Base-by-base conservation (phyloP, 2,113 vertebrate species). In the Rhynchopsitta pachyrhyncha region DNA sequence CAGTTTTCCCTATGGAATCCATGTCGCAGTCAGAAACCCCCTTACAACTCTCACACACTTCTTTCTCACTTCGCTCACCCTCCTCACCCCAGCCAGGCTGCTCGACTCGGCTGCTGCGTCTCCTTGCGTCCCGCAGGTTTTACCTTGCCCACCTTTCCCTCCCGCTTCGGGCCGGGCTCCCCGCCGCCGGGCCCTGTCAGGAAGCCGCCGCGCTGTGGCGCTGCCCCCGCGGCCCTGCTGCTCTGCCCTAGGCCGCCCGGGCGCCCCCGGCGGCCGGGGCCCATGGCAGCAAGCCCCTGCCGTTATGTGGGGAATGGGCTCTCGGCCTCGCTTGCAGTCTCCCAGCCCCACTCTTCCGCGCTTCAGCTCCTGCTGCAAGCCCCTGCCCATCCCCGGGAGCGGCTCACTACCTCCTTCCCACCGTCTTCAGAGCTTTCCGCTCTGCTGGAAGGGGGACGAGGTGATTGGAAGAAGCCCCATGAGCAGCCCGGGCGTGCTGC, bases 291-390 rank as follows among this genome's bases (percentile, higher is more conserved):
- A 6, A 11, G 55, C 33, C 23, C 6, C 19, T 11, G 59, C 12
- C 1, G 3, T 4, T 8, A 1, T 7, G 13, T 19, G 2, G 15
- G 11, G 9, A 7, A 20, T 0, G 16, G 0, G 3, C 7, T 37
- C 10, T n/a, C 20, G 29, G 4, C 41, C 24, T 42, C 39, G 7
- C 28, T 11, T 4, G 29, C 33, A 4, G 29, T 7, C 6, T 27
- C 8, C 28, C 20, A 17, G 7, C 7, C 2, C 2, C 19, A 0
- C 17, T 18, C 49, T n/a, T 25, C 11, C 5, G 23, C 23, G 9
- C 9, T 37, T 27, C 3, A 10, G 22, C 33, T 70, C 11, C 19
- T 64, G 31, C 49, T 8, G 4, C 29, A 28, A 10, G 46, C 19
- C 27, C 35, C 62, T 22, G 41, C 39, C 20, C 22, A 2, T 10